Base-by-base conservation (phyloP, 2,888 invertebrate genomes). In the Xylocampa areola region DNA sequence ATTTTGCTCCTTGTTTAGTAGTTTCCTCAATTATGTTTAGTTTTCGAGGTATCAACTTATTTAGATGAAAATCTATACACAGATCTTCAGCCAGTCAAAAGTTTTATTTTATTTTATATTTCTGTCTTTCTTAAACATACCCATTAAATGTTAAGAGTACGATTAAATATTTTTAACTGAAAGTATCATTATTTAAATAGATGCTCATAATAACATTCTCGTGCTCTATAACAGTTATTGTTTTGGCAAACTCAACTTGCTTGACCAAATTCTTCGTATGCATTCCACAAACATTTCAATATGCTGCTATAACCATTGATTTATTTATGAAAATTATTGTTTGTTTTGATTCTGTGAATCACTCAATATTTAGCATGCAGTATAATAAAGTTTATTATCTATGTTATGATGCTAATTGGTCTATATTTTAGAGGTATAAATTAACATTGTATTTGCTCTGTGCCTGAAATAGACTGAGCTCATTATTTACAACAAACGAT, bases 211-310 rank as follows among this genome's bases (percentile, higher is more conserved):
- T n/a, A 10, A 11, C 23, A 39, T 23, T 29, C 35, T 5, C 6
- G 11, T 36, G 37, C 50, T 27, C 36, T 47, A 52, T 68, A 55
- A 63, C 59, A 1, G n/a, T 5, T 40, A 7, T 37, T 41, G 35
- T 37, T 48, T 55, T 64, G 37, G 60, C 47, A 50, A 35, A 25
- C 13, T 3, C 32, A 19, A 25, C 45, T 19, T 21, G 40, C 36
- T 41, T 45, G 36, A 41, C 48, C 49, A 35, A 41, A 64, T 33
- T 21, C 30, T 39, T 54, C 21, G 35, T 40, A 41, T 60, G 51
- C 40, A 54, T 37, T 33, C 21, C 35, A 51, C 8, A 13, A 27
- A 17, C 2, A 19, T 29, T 19, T 23, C 13, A 17, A 30, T 16
- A 40, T 49, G 30, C 2, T 29, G 2, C 0, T 10, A 40, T 47